These are phyloP conservation scores for Sebastes vulpes DNA, from an alignment of 2,797 vertebrate species.

Conservation along the genomic window DNA sequence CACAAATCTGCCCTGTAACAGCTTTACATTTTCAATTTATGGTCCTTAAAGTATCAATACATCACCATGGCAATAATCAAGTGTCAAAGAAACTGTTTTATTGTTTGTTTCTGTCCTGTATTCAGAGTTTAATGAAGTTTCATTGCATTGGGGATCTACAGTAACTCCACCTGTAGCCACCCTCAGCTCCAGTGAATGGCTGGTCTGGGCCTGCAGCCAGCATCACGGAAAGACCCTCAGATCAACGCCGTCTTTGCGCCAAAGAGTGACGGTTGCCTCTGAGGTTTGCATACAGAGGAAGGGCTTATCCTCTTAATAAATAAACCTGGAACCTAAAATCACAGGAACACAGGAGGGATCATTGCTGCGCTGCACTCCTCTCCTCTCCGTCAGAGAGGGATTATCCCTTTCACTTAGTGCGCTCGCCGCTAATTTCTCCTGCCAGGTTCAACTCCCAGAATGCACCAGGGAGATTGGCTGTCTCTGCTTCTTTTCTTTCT, in stretches of 20 bases:
- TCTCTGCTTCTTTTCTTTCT: conserved; percentile 50
- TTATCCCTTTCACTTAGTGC: conserved; percentile 79
- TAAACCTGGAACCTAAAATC: conserved; percentile 77
- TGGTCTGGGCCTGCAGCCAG: conserved; percentile 39
- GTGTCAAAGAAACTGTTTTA: not conserved
- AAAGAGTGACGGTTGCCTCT: conserved; percentile 20
- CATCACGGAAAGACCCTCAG: conserved; percentile 7
- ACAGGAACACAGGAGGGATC: conserved; percentile 74
- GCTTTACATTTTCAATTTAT: too few species aligned
- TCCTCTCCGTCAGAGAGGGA: conserved; percentile 70
- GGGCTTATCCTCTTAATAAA: conserved; percentile 81
- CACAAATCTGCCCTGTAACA: too few species aligned
- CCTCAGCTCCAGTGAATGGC: not conserved
- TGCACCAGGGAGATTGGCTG: conserved; percentile 78
- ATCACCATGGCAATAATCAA: too few species aligned
- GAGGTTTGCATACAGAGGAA: conserved; percentile 57
- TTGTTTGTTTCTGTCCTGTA: not conserved
- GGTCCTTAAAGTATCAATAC: not conserved
- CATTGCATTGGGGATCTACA: not conserved
- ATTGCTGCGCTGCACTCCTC: conserved; percentile 40
- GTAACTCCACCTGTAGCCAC: conserved; percentile 13
- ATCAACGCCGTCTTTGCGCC: conserved; percentile 10
- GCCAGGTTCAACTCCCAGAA: conserved; percentile 83
- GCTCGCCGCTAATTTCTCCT: conserved; percentile 75
- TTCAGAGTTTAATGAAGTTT: not conserved